Base-by-base conservation (phyloP, 2,797 vertebrate species). In the Poeciliopsis presidionis region DNA sequence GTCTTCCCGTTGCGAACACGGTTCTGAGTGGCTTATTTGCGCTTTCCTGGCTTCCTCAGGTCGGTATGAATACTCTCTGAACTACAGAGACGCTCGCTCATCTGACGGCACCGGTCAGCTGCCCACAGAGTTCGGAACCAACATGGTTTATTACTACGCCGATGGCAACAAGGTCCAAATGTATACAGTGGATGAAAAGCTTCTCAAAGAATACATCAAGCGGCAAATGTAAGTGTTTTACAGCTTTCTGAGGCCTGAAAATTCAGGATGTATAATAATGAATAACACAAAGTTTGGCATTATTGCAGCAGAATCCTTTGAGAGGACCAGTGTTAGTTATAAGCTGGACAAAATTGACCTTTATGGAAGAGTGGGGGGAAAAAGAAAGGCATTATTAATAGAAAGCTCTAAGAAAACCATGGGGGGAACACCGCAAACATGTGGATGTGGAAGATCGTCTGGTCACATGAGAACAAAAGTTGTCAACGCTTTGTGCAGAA, bases 181-280 rank as follows among this genome's bases (percentile, higher is more conserved):
- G 94, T 99, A 98, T 93, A 94, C 97, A 3, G 97, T 99, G 90
- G 97, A 98, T 61, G 97, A 98, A 86, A 93, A 95, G 51, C 93
- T 99, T 73, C 97, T 99, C 2, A 99, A 99, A 90, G 97, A 98
- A 72, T 99, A 99, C 77, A 97, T 99, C 90, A 98, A 97, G 87
- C 96, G 97, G 8, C 98, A 99, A 91, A 98, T 99, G 98, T 99
- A 94, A 97, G 97, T 95, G 46, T 67, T 76, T 28, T 12, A n/a
- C 7, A 16, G 1, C 8, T n/a, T 51, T 11, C 30, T 33, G 18
- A 73, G 46, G 41, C 25, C 18, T 76, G 12, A 65, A 28, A 25
- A 53, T 45, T 22, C 22, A 25, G 25, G 22, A 45, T 22, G 18
- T 8, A 22, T 7, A 51, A 5, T 59, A 61, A 61, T 61, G 39